Evolutionary conservation across 2,888 invertebrate species (phyloP).

Genomic region (Cinara cedri): DNA sequence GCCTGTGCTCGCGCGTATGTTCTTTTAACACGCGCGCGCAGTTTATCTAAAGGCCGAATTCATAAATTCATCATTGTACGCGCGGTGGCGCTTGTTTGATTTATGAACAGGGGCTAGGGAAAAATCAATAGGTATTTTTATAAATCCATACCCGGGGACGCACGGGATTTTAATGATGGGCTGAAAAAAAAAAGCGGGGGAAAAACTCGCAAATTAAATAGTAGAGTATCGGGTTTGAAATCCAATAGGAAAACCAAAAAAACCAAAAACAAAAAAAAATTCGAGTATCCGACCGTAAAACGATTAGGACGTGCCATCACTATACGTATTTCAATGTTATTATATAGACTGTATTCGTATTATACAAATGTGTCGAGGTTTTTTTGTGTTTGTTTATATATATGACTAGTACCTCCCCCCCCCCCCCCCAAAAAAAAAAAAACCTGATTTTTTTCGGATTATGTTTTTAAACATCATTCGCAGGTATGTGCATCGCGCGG

Average conservation of each 20-base stretch:
- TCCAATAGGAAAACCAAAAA: background rate
- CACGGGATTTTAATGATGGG: conserved; percentile 30
- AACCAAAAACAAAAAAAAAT: too few relatives aligned
- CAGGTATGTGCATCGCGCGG: too few relatives aligned
- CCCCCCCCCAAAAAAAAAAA: too few relatives aligned
- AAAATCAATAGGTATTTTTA: conserved; percentile 30
- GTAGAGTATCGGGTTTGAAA: background rate
- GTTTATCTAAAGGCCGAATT: conserved; percentile 6
- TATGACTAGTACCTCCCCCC: background rate
- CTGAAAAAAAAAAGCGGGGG: background rate
- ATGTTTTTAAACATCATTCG: too few relatives aligned
- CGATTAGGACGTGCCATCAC: background rate
- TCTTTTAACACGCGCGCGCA: background rate
- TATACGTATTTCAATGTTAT: too few relatives aligned
- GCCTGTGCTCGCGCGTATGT: too few relatives aligned
- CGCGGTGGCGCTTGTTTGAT: conserved; percentile 1
- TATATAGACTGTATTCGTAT: too few relatives aligned
- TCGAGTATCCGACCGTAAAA: background rate
- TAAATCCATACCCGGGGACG: conserved; percentile 30
- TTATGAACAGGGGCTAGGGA: background rate
- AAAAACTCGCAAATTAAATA: background rate
- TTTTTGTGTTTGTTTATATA: background rate
- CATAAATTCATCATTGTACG: conserved; percentile 4
- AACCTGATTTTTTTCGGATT: too few relatives aligned
- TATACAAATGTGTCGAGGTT: background rate